phyloP scores from a whole-genome alignment of 1,140 invertebrate species.

The Temnothorax nylanderi region DNA sequence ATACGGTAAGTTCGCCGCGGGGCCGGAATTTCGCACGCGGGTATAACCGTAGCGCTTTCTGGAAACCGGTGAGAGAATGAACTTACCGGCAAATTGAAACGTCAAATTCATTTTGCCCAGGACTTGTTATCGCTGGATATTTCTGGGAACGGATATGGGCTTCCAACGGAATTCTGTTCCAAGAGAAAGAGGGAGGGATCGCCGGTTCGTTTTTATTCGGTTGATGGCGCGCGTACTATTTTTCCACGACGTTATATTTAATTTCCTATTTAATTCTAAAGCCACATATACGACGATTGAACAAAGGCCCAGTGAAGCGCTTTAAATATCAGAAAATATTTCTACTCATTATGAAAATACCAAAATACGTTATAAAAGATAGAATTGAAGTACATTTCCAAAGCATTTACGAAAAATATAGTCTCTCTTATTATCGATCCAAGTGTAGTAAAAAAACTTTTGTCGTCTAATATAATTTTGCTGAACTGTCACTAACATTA shows the following conservation, averaged over 20 bases:
- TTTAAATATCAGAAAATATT: conserved; percentile 28
- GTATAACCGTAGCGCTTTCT: conserved; percentile 30
- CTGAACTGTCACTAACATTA: not conserved
- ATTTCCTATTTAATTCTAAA: conserved; percentile 47
- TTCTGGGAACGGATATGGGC: conserved; percentile 61
- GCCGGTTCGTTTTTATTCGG: conserved; percentile 1
- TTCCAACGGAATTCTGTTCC: conserved; percentile 38
- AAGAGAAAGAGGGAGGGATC: conserved; percentile 8
- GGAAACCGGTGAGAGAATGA: conserved; percentile 44
- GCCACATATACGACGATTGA: not conserved
- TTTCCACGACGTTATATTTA: conserved; percentile 47
- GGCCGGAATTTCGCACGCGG: conserved; percentile 39
- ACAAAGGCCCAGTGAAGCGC: not conserved
- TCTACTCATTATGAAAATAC: not conserved
- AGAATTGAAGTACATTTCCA: not conserved
- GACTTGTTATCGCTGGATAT: conserved; percentile 67
- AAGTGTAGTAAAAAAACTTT: not conserved
- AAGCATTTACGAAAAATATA: not conserved
- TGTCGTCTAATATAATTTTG: not conserved
- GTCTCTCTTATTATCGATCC: not conserved
- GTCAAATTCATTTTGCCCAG: conserved; percentile 73
- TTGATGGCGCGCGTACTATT: conserved; percentile 6
- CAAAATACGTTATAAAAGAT: not conserved
- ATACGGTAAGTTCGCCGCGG: conserved; percentile 40
- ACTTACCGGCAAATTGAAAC: conserved; percentile 70